These are phyloP conservation scores for Agapornis roseicollis DNA, from an alignment of 2,113 vertebrate genomes.

Conservation along the genomic window DNA sequence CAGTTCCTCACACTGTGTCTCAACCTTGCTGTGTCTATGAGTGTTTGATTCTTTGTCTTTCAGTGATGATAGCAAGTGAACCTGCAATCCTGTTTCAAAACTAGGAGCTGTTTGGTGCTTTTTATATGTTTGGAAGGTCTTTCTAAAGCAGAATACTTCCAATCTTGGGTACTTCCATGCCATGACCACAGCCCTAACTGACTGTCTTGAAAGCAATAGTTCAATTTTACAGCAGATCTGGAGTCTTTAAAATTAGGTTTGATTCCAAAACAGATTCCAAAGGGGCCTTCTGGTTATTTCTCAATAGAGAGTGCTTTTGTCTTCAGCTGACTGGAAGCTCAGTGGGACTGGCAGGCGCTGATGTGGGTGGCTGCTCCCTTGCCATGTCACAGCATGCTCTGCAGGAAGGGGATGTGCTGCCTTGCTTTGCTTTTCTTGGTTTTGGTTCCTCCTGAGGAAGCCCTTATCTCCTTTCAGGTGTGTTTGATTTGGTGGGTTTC, in stretches of 20 bases:
- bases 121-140: not conserved
- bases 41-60: not conserved
- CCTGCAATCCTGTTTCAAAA: not conserved
- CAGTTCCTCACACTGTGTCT: not conserved
- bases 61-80: not conserved
- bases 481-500: not conserved
- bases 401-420: not conserved
- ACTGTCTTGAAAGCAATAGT: not conserved
- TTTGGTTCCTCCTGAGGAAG: not conserved
- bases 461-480: not conserved
- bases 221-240: not conserved
- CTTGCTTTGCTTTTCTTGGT: not conserved
- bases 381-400: not conserved
- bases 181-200: not conserved
- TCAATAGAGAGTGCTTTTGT: not conserved
- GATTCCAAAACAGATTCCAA: not conserved
- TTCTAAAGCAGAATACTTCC: not conserved
- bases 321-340: not conserved
- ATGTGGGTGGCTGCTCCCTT: not conserved
- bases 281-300: not conserved
- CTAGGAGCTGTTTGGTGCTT: not conserved
- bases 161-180: not conserved
- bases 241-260: not conserved
- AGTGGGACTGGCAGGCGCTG: not conserved
- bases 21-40: not conserved